Base-by-base conservation (phyloP, 2,888 invertebrate species). In the Nowickia ferox region DNA sequence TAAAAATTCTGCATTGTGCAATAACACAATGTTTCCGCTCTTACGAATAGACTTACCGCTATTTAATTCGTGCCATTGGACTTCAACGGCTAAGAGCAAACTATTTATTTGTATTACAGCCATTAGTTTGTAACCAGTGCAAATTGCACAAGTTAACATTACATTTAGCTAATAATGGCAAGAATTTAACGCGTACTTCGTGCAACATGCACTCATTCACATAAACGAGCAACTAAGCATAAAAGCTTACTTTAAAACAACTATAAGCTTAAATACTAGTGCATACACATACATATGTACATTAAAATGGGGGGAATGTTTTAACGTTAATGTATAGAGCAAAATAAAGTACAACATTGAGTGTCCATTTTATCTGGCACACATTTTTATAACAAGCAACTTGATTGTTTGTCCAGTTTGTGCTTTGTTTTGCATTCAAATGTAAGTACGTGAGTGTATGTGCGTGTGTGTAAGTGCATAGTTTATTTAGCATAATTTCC, bases 101-200 rank as follows among this genome's bases (percentile, higher is more conserved):
- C 19, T 11, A 40, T 76, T 65, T 66, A 61, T 74, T 55, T 61
- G 22, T 61, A 76, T 72, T 84, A 57, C 53, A 79, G 55, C 48
- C 84, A 86, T 84, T 81, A 83, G 76, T 76, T 82, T 82, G 75
- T 71, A 42, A 68, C 69, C 63, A 74, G 22, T 81, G 68, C 84
- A 84, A 87, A 88, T 84, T 87, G 69, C 61, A 84, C 72, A 55
- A 76, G 71, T 82, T 78, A 85, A 82, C 84, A 75, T 81, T 86
- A 86, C 81, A 85, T 86, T 86, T 86, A 86, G 86, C 87, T 88
- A 87, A 87, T 87, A 87, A 83, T 82, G 79, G 46, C 76, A 82
- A 66, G 61, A 81, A 65, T 77, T 79, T 84, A 87, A 83, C 76
- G 84, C 48, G 69, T 19, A n/a, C 69, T 71, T 22, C 17, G 38